Conservation (phyloP, 2,113 vertebrate genomes). For the Gadus macrocephalus region DNA sequence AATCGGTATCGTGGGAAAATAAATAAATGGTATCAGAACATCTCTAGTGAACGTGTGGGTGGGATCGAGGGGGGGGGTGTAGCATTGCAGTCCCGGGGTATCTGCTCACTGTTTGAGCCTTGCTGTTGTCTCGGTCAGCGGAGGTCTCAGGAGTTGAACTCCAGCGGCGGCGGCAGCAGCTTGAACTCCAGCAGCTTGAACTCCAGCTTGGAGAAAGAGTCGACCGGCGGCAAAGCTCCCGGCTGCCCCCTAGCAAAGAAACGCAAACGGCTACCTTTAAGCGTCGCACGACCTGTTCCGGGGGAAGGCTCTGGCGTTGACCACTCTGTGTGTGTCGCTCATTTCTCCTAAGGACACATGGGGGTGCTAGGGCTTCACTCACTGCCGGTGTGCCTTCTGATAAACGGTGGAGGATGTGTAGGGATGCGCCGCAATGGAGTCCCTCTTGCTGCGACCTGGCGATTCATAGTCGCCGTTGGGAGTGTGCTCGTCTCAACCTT, state of each 20-base stretch:
- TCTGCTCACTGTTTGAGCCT: neutral
- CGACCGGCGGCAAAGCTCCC: neutral
- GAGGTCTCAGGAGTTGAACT: constrained; percentile 11
- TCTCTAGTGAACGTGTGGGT: too few relatives aligned
- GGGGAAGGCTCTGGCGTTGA: neutral
- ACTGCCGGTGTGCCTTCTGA: neutral
- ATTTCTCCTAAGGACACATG: neutral
- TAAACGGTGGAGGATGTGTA: too few relatives aligned
- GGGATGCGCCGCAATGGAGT: too few relatives aligned
- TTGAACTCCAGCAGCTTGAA: neutral
- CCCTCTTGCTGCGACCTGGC: neutral
- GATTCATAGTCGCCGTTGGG: neutral
- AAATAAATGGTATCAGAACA: too few relatives aligned
- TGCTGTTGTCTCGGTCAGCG: constrained; percentile 1
- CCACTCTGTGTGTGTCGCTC: neutral
- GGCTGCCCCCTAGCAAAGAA: neutral
- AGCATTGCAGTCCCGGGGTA: too few relatives aligned
- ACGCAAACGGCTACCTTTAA: neutral
- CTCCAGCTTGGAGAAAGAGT: neutral
- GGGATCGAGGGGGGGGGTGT: too few relatives aligned
- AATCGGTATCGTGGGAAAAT: too few relatives aligned
- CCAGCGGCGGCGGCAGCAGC: neutral
- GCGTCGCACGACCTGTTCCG: neutral
- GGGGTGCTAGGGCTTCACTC: neutral
- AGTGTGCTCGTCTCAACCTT: neutral